Base-by-base conservation (phyloP, 2,113 vertebrate species). In the Siniperca chuatsi region DNA sequence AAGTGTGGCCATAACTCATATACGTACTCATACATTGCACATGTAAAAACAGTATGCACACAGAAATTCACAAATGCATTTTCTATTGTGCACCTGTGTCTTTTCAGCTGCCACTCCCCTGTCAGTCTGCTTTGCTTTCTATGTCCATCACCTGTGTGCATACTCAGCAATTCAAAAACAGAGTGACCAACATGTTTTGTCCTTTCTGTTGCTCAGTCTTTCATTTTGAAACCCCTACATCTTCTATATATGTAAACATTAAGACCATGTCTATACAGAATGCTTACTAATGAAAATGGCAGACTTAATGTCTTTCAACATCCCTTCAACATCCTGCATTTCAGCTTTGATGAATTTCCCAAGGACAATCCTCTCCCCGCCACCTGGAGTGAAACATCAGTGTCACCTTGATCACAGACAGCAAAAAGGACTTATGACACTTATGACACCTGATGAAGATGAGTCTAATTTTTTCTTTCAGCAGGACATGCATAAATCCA, bases 151-250 rank as follows among this genome's bases (percentile, higher is more conserved):
- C 55, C 48, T 54, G 37, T 58, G 50, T 75, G 78, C 58, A 61
- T 0, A 35, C 65, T 78, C 81, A 79, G 74, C 70, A 2, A 79
- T 79, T 85, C 25, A 67, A 58, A 57, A 74, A 44, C 57, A 80
- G 48, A 80, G 48, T 69, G 58, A 62, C 0, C 35, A 37, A 58
- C 65, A 33, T 55, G 66, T 57, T 29, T 7, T 61, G 18, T 46
- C 4, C 11, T 72, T 1, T 60, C 40, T 70, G 40, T 29, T 64
- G 42, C 44, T 70, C 69, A 57, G 57, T 62, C 65, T 52, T 37
- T 73, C 54, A 50, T 48, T 61, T 57, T 55, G 29, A 21, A 74
- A 52, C 13, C 0, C 13, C 6, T 29, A 12, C 20, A 6, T 50
- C n/a, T 37, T 35, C 4, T 33, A 35, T 52, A 62, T 3, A 71